Percentiles rank a stretch among this genome's conserved stretches.
Evolutionary conservation across 2,113 vertebrate genomes (phyloP).

Genomic region (Boulengeromyrus knoepffleri): DNA sequence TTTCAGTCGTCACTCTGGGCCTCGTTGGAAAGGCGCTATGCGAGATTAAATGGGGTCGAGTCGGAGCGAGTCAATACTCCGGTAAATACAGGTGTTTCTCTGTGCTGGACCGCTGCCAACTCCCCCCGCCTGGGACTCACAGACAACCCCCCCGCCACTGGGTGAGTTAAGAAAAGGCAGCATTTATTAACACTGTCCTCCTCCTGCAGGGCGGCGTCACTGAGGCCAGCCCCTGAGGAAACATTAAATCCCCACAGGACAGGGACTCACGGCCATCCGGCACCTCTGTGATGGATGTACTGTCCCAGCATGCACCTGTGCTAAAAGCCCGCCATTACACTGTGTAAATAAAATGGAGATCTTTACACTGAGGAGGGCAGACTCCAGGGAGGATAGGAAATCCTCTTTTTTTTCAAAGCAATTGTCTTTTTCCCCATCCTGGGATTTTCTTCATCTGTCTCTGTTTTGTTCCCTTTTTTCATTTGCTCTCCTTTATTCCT

Average conservation of each 20-base stretch:
- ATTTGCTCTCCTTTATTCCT: conserved; percentile 24
- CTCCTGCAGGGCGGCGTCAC: not conserved
- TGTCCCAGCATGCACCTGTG: conserved; percentile 1
- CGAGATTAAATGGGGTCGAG: not conserved
- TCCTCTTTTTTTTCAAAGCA: not conserved
- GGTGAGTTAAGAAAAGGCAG: not conserved
- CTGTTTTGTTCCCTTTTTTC: not conserved
- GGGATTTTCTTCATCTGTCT: not conserved
- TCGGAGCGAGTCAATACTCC: not conserved
- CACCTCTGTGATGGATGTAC: not conserved
- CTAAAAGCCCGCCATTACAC: not conserved
- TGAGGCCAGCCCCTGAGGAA: not conserved
- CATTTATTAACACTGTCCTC: not conserved
- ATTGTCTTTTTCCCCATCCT: not conserved
- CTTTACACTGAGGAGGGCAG: not conserved
- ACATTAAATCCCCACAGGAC: not conserved
- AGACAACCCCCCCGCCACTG: not conserved
- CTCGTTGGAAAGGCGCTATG: not conserved
- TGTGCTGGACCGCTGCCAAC: not conserved
- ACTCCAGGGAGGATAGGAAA: not conserved
- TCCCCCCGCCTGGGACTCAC: not conserved
- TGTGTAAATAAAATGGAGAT: not conserved
- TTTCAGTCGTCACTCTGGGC: not conserved
- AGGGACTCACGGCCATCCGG: not conserved
- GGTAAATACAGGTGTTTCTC: not conserved